phyloP scores from a whole-genome alignment of 2,888 invertebrate species.

The Drosophila suboccidentalis region DNA sequence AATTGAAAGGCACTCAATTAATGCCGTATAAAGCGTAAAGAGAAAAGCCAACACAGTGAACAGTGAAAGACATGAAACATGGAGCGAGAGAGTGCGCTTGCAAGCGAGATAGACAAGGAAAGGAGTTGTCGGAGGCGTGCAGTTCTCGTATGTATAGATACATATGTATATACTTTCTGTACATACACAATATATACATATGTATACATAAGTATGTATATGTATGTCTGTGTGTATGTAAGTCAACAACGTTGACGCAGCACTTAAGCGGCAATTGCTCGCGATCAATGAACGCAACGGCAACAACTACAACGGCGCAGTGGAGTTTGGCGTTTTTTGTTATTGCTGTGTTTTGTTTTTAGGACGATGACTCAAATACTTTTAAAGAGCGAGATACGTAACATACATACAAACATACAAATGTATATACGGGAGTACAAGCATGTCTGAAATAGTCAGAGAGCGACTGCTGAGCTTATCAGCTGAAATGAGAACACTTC shows the following conservation, averaged over 20 bases:
- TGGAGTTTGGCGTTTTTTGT: slow-evolving; percentile 57
- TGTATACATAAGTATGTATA: not conserved
- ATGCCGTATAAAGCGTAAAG: slow-evolving; percentile 71
- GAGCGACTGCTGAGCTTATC: slow-evolving; percentile 58
- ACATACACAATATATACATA: not conserved
- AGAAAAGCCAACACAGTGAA: slow-evolving; percentile 61
- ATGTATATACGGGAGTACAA: not conserved
- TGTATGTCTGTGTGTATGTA: slow-evolving; percentile 55
- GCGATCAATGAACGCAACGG: slow-evolving; percentile 74
- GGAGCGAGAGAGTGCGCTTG: slow-evolving; percentile 68
- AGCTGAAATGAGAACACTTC: slow-evolving; percentile 56
- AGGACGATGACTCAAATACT: slow-evolving; percentile 76
- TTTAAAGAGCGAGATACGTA: slow-evolving; percentile 4
- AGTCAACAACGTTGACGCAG: slow-evolving; percentile 79
- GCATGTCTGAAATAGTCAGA: not conserved
- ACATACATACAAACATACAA: not conserved
- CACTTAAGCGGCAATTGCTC: slow-evolving; percentile 76
- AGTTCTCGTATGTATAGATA: slow-evolving; percentile 9
- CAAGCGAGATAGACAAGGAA: slow-evolving; percentile 21
- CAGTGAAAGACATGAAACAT: slow-evolving; percentile 67
- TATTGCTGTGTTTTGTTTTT: slow-evolving; percentile 62
- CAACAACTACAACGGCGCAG: slow-evolving; percentile 39
- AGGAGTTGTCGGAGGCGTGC: slow-evolving; percentile 45
- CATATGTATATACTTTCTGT: not conserved
- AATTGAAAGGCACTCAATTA: slow-evolving; percentile 80